Percentiles rank a stretch among this genome's conserved stretches.
Evolutionary conservation across 2,113 vertebrate genomes (phyloP).

Genomic region (Catharus minimus): DNA sequence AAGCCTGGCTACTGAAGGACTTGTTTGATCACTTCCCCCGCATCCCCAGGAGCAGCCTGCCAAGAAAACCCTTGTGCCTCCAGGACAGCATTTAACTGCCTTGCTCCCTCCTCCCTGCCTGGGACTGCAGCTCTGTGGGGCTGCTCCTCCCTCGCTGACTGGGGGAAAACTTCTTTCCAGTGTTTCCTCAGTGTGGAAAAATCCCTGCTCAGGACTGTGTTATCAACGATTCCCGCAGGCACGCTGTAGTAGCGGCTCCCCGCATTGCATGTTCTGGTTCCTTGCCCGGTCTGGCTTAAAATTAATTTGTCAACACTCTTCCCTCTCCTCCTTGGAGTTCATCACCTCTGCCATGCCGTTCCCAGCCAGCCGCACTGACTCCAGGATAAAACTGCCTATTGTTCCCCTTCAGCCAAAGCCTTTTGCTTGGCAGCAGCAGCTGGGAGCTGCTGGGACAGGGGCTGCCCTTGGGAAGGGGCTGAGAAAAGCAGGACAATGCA

Average conservation of each 20-base stretch:
- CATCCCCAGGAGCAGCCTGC: slow-evolving; percentile 34
- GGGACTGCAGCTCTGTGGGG: not conserved
- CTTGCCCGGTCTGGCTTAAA: slow-evolving; percentile 59
- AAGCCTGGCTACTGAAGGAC: slow-evolving; percentile 59
- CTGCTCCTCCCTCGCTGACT: not conserved
- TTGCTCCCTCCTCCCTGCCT: not conserved
- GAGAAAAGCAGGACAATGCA: not conserved
- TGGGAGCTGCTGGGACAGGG: slow-evolving; percentile 14
- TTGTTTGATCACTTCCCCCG: slow-evolving; percentile 41
- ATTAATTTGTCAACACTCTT: slow-evolving; percentile 64
- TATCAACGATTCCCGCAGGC: slow-evolving; percentile 43
- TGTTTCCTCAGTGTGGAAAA: not conserved
- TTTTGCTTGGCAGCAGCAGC: slow-evolving; percentile 35
- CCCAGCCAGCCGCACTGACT: slow-evolving; percentile 33
- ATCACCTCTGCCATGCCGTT: slow-evolving; percentile 58
- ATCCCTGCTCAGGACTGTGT: not conserved
- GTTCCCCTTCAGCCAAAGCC: slow-evolving; percentile 24
- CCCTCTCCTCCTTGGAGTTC: slow-evolving; percentile 54
- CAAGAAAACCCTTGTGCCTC: slow-evolving; percentile 18
- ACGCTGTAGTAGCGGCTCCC: slow-evolving; percentile 43
- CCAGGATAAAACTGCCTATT: slow-evolving; percentile 56
- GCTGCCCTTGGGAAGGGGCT: slow-evolving; percentile 14
- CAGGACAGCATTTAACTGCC: not conserved
- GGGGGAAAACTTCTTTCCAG: not conserved
- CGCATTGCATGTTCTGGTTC: not conserved